Conservation (phyloP, 1,140 invertebrate genomes). For the Protaetia brevitarsis region DNA sequence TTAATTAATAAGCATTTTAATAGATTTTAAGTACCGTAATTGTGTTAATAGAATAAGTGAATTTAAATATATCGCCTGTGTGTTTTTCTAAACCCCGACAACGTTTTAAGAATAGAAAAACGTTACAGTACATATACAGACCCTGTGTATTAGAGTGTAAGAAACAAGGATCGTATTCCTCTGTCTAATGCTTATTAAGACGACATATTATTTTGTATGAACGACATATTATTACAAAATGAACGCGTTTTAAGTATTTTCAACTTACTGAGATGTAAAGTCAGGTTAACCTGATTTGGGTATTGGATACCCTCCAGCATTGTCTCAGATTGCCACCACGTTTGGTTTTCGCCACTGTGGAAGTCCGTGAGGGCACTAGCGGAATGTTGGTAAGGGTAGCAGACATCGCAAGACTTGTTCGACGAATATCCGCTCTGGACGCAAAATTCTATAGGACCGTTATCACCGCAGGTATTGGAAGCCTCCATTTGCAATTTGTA, state of each 20-base stretch:
- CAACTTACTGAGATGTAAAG: slow-evolving; percentile 77
- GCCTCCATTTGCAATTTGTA: slow-evolving; percentile 83
- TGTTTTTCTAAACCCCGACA: too few relatives aligned
- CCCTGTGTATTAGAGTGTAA: too few relatives aligned
- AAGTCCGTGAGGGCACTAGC: slow-evolving; percentile 86
- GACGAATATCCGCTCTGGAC: slow-evolving; percentile 73
- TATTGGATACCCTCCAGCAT: slow-evolving; percentile 91
- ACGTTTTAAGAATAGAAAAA: too few relatives aligned
- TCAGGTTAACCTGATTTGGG: slow-evolving; percentile 89
- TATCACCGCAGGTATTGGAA: slow-evolving; percentile 92
- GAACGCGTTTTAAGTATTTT: too few relatives aligned
- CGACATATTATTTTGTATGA: too few relatives aligned
- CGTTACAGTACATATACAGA: too few relatives aligned
- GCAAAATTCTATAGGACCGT: slow-evolving; percentile 77
- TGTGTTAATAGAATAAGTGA: too few relatives aligned
- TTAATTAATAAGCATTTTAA: too few relatives aligned
- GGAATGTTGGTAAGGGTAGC: slow-evolving; percentile 65
- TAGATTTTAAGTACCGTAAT: too few relatives aligned
- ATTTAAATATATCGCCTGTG: too few relatives aligned
- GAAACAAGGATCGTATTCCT: too few relatives aligned
- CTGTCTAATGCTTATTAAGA: not conserved
- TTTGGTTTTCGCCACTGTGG: slow-evolving; percentile 82
- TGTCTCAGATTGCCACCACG: slow-evolving; percentile 99
- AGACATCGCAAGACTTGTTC: slow-evolving; percentile 63
- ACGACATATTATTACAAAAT: too few relatives aligned